Evolutionary conservation across 2,113 vertebrate genomes (phyloP).

Genomic region (Ophthalmolycus amberensis): DNA sequence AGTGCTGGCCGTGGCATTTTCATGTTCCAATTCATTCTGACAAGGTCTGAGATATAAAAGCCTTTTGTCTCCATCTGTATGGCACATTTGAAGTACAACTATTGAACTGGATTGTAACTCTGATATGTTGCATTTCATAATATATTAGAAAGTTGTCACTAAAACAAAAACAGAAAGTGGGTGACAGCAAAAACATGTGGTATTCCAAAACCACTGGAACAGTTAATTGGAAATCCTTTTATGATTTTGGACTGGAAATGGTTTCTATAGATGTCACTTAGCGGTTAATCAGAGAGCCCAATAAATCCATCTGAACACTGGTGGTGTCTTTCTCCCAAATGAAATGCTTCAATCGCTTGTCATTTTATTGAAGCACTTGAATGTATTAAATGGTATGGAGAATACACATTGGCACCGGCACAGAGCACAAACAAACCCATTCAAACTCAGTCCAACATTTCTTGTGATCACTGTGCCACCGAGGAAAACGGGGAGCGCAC

Average conservation of each 20-base stretch:
- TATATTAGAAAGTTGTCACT: neutral
- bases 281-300: neutral
- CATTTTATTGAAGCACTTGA: constrained; percentile 7
- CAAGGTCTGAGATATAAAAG: constrained; percentile 40
- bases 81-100: constrained; percentile 4
- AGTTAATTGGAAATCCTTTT: neutral
- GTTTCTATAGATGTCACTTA: neutral
- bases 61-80: constrained; percentile 25
- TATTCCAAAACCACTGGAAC: neutral
- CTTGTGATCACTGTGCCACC: neutral
- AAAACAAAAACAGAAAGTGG: neutral
- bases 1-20: constrained; percentile 34
- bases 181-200: neutral
- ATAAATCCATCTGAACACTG: neutral
- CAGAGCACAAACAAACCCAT: constrained; percentile 1
- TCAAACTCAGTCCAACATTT: constrained; percentile 16
- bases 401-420: constrained; percentile 10
- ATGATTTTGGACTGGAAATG: neutral
- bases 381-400: constrained; percentile 11
- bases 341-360: neutral
- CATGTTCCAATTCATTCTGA: constrained; percentile 35
- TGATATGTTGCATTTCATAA: neutral
- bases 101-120: neutral
- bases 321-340: neutral
- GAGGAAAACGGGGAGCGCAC: neutral